Base-by-base conservation (phyloP, 2,888 invertebrate species). In the Hypomecis atomaria region DNA sequence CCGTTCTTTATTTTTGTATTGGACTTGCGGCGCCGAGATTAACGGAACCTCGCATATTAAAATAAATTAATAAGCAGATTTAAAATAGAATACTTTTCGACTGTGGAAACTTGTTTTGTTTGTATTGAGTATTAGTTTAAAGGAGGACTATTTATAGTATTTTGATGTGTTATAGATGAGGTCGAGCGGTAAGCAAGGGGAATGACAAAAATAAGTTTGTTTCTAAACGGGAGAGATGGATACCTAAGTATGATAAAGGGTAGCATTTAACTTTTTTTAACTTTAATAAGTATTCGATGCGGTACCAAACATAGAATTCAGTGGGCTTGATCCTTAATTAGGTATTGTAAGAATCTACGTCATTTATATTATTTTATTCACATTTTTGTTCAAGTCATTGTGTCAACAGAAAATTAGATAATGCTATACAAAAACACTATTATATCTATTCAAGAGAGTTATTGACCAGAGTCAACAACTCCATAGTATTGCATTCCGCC, bases 41-140 rank as follows among this genome's bases (percentile, higher is more conserved):
- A 71, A 69, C 69, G 69, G 71, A 56, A 57, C 54, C 36, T 60
- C 37, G 64, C 62, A 56, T 63, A 69, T 67, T 67, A 44, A 62
- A 67, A 68, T 66, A 53, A 65, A 49, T 60, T 61, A 53, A 57
- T 59, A 61, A 59, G 40, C 59, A 43, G 10, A 65, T 66, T 62
- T 64, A 47, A 61, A 67, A 60, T 65, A 58, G 61, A 67, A 67
- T 61, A 66, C 38, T 66, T 61, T 64, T 48, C 13, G 65, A 62
- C 36, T 59, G 53, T 6, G 36, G 38, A 65, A 71, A 71, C 67
- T 11, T 44, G 71, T 69, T 71, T 60, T 13, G 45, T 62, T 47
- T 54, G 48, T 47, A 34, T 42, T 37, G 23, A 45, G 48, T 47
- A 38, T 60, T 33, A 37, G 42, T 43, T 9, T 53, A 52, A 52